phyloP scores from a whole-genome alignment of 2,113 vertebrate species.

The Dermatemys mawii region DNA sequence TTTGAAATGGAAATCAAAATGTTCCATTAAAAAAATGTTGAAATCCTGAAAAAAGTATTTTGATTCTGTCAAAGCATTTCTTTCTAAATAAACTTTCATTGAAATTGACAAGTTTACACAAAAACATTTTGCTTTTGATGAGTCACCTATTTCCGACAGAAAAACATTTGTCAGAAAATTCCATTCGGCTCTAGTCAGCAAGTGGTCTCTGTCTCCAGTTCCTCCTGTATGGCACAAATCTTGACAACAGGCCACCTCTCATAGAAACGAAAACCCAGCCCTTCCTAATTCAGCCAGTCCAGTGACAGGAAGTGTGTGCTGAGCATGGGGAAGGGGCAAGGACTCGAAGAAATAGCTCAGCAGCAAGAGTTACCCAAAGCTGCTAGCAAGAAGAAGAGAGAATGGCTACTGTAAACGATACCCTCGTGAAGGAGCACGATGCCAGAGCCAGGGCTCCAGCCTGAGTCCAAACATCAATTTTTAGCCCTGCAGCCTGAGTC shows the following conservation, averaged over 20 bases:
- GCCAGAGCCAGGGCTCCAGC: background rate
- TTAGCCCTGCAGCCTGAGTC: too few species aligned
- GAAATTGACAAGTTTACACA: background rate
- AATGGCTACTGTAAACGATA: background rate
- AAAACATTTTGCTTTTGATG: background rate
- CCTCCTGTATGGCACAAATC: background rate
- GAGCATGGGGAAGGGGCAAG: background rate
- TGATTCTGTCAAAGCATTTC: background rate
- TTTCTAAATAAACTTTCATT: background rate
- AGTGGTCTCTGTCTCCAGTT: background rate
- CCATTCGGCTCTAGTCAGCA: background rate
- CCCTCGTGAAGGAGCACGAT: too few species aligned
- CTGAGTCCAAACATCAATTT: background rate
- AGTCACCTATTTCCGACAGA: background rate
- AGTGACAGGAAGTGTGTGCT: background rate
- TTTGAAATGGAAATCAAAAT: background rate
- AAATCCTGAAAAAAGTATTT: background rate
- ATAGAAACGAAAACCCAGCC: background rate
- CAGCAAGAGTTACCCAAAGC: background rate
- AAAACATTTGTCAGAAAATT: background rate
- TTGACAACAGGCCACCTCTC: background rate
- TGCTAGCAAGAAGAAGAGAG: background rate
- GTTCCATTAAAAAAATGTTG: background rate
- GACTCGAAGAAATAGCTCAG: background rate
- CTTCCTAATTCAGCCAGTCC: background rate